Base-by-base conservation (phyloP, 2,113 vertebrate genomes). In the Cochlearius cochlearius region DNA sequence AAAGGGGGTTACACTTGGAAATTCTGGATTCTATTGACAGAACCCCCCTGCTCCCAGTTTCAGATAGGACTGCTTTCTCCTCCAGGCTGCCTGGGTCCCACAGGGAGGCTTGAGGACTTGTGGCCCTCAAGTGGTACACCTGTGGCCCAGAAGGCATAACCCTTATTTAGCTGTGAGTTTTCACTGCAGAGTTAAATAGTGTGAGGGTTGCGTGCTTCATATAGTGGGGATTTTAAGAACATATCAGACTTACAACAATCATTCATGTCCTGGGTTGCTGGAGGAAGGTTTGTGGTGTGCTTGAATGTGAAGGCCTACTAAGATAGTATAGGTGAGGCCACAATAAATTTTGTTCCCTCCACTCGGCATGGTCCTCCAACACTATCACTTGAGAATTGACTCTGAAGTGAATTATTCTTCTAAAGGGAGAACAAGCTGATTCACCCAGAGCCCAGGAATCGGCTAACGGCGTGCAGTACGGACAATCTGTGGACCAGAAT, bases 31-130 rank as follows among this genome's bases (percentile, higher is more conserved):
- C 27, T 53, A 62, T 11, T 53, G 27, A 34, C 12, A 72, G 23
- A 86, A 34, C 4, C 3, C 2, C 10, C 2, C 0, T 43, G 41
- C 5, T 6, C 6, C 7, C 16, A 12, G 0, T 41, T 82, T 79
- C 41, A 49, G 11, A 69, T 1, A 55, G 10, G 21, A 11, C 5
- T 77, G 26, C 55, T 74, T 88, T 55, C 34, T 93, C 38, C 29
- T 77, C 17, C 19, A 62, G 29, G 10, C 8, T 91, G 41, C 39
- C 49, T 45, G 21, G 3, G 15, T 88, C 8, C 14, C 43, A 43
- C 20, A 49, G 26, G 23, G 15, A 55, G 9, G 15, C 50, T 15
- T 77, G 26, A 64, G 34, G 50, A 53, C 32, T 50, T 1, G 1
- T 3, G 15, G 18, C 23, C 41, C 25, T 58, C 45, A 32, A 7